These are phyloP conservation scores for Drosophila mayaguana DNA, from an alignment of 2,888 invertebrate species.

Conservation along the genomic window DNA sequence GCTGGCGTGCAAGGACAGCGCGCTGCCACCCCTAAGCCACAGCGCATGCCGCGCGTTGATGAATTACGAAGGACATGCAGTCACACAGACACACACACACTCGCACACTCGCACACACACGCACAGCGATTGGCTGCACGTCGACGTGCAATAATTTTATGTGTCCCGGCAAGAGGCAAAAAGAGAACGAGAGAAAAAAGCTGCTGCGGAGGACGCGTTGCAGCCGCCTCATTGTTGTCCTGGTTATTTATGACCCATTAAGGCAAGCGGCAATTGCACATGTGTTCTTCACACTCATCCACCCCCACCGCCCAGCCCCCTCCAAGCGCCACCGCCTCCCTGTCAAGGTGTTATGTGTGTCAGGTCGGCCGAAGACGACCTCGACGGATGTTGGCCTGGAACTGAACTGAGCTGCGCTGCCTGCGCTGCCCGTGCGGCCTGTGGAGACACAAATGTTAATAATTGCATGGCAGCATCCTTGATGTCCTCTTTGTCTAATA, in stretches of 20 bases:
- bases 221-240: constrained; percentile 80
- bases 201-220: constrained; percentile 48
- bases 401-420: not conserved
- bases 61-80: constrained; percentile 78
- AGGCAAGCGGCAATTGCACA: constrained; percentile 79
- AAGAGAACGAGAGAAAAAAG: constrained; percentile 13
- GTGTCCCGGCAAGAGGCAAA: constrained; percentile 47
- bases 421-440: not conserved
- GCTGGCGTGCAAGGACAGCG: constrained; percentile 46
- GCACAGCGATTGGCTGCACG: constrained; percentile 77
- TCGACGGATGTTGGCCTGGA: constrained; percentile 38
- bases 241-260: constrained; percentile 83
- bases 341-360: constrained; percentile 64
- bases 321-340: not conserved
- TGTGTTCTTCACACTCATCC: constrained; percentile 74
- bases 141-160: constrained; percentile 76
- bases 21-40: constrained; percentile 73
- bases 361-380: constrained; percentile 52
- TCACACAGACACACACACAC: constrained; percentile 22
- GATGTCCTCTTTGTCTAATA: constrained; percentile 70
- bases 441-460: constrained; percentile 76
- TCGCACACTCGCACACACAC: constrained; percentile 33
- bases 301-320: not conserved
- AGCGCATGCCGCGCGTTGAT: constrained; percentile 69
- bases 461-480: constrained; percentile 68